Conservation (phyloP, 2,888 invertebrate genomes). For the Chesias legatella region DNA sequence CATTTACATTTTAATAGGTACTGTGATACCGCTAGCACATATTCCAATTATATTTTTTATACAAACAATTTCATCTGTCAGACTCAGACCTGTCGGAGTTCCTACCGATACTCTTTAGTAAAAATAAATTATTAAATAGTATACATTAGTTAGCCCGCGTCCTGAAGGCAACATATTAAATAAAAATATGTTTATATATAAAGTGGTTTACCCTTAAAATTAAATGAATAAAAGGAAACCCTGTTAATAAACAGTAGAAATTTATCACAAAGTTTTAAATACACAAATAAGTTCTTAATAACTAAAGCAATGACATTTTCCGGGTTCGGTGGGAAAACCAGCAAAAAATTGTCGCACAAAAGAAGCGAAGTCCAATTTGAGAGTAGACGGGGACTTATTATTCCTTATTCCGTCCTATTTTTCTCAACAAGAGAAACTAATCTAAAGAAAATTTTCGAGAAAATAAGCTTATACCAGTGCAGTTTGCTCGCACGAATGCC, state of each 20-base stretch:
- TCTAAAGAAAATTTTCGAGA: conserved; percentile 80
- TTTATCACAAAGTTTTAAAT: conserved; percentile 51
- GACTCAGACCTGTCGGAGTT: no score
- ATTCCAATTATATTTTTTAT: no score
- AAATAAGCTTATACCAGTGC: conserved; percentile 78
- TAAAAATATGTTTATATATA: no score
- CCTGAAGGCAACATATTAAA: no score
- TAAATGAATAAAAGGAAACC: conserved; percentile 12
- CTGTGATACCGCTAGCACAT: no score
- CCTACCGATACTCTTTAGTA: no score
- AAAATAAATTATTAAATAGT: no score
- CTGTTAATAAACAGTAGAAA: conserved; percentile 33
- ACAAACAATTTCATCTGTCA: no score
- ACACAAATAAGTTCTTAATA: conserved; percentile 51
- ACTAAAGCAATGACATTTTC: conserved; percentile 46
- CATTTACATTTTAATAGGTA: no score
- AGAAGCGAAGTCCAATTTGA: conserved; percentile 67
- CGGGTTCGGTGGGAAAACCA: conserved; percentile 34
- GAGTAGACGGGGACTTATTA: conserved; percentile 70
- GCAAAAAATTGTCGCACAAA: conserved; percentile 52
- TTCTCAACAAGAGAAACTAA: conserved; percentile 78
- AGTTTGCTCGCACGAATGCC: conserved; percentile 70
- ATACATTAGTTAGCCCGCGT: no score
- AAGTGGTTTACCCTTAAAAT: conserved; percentile 24
- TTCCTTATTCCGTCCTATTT: conserved; percentile 71